These are phyloP conservation scores for Drosophila buzzatii DNA, from an alignment of 2,888 invertebrate genomes.

Conservation along the genomic window DNA sequence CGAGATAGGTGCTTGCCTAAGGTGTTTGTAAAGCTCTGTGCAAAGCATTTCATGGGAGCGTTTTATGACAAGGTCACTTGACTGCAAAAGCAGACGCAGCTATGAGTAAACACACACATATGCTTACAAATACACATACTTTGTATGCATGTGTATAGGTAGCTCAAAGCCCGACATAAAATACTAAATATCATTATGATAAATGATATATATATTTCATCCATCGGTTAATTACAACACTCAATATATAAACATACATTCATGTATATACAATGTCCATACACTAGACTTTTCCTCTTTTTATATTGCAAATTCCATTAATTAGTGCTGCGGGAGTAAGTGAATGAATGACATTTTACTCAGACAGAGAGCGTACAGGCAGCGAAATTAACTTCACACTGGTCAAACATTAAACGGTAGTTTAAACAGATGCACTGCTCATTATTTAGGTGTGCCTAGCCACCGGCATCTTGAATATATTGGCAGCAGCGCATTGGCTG, in stretches of 20 bases:
- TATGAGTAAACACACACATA: slow-evolving; percentile 3
- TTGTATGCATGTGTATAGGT: not conserved
- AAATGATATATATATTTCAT: not conserved
- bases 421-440: slow-evolving; percentile 1
- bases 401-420: not conserved
- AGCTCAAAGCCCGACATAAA: slow-evolving; percentile 4
- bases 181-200: not conserved
- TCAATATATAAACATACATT: not conserved
- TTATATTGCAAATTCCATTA: not conserved
- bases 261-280: not conserved
- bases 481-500: slow-evolving; percentile 25
- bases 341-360: not conserved
- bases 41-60: slow-evolving; percentile 41
- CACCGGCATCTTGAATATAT: slow-evolving; percentile 21
- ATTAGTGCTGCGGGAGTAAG: not conserved
- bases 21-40: slow-evolving; percentile 29
- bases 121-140: not conserved
- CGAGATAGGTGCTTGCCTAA: slow-evolving; percentile 19
- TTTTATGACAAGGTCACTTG: slow-evolving; percentile 72
- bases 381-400: not conserved
- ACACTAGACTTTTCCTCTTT: not conserved
- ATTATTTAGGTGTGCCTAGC: slow-evolving; percentile 21
- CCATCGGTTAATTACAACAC: not conserved
- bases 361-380: not conserved
- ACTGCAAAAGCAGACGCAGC: slow-evolving; percentile 54